phyloP scores from a whole-genome alignment of 2,888 invertebrate genomes.

The Chrysodeixis includens region DNA sequence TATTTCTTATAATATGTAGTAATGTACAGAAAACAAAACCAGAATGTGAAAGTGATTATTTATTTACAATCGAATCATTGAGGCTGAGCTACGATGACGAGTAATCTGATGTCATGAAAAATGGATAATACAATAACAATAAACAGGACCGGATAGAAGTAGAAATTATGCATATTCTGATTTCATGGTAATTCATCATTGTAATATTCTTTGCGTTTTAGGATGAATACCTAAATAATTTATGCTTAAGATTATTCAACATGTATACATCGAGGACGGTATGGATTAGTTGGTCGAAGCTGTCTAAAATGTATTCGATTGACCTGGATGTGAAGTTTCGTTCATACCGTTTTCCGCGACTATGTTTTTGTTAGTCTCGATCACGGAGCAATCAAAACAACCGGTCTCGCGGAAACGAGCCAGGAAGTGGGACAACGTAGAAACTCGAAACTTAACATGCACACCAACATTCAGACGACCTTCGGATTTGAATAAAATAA shows the following conservation, averaged over 20 bases:
- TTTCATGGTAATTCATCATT: background rate
- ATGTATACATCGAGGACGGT: conserved; percentile 2
- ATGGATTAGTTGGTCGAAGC: conserved; percentile 46
- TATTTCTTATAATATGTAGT: conserved; percentile 19
- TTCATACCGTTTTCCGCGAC: conserved; percentile 68
- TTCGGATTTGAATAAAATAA: conserved; percentile 77
- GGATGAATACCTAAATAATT: background rate
- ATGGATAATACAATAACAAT: too few relatives aligned
- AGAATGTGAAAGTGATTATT: background rate
- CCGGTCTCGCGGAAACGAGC: conserved; percentile 75
- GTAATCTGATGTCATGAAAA: too few relatives aligned
- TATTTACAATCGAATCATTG: too few relatives aligned
- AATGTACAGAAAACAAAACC: conserved; percentile 17
- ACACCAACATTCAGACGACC: conserved; percentile 72
- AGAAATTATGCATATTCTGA: too few relatives aligned
- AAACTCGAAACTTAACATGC: conserved; percentile 77
- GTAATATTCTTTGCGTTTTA: background rate
- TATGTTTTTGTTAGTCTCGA: conserved; percentile 71
- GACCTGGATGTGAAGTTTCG: conserved; percentile 71
- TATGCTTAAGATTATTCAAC: background rate
- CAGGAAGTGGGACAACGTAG: conserved; percentile 80
- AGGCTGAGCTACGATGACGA: too few relatives aligned
- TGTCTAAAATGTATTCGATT: conserved; percentile 73
- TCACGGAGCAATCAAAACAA: conserved; percentile 75
- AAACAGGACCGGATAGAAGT: too few relatives aligned